Conservation (phyloP, 1,140 invertebrate species). For the Nixonia krombeini region DNA sequence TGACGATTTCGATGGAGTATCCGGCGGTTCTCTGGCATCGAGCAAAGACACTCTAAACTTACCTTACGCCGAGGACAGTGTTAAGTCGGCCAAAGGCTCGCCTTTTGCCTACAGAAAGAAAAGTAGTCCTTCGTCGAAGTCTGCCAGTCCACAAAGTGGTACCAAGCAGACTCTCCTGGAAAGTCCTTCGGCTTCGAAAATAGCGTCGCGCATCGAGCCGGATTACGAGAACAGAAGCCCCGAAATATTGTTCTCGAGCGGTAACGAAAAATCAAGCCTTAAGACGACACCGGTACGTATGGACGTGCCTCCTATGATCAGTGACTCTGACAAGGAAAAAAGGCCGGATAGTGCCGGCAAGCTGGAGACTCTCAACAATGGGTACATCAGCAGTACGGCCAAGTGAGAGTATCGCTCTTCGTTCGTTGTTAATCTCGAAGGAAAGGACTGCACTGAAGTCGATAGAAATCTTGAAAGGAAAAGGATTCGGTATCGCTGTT, state of each 20-base stretch:
- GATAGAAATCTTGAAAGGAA: too few species aligned
- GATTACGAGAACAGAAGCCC: conserved; percentile 66
- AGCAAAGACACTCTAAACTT: conserved; percentile 65
- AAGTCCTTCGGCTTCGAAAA: conserved; percentile 31
- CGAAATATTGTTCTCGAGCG: conserved; percentile 40
- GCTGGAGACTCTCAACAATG: conserved; percentile 63
- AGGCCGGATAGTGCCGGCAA: conserved; percentile 49
- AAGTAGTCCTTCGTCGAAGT: conserved; percentile 55
- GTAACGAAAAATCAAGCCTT: conserved; percentile 28
- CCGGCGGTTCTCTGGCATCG: conserved; percentile 59
- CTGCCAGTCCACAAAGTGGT: conserved; percentile 54
- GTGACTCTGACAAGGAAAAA: conserved; percentile 16
- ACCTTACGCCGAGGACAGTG: conserved; percentile 64
- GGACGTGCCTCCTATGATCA: conserved; percentile 48
- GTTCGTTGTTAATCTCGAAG: too few species aligned
- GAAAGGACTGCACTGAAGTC: too few species aligned
- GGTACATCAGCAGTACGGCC: conserved; percentile 63
- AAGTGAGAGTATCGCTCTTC: conserved; percentile 61
- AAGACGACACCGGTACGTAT: conserved; percentile 38
- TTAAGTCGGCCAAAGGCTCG: conserved; percentile 62
- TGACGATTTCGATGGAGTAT: conserved; percentile 66
- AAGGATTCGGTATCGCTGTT: too few species aligned
- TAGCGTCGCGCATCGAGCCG: conserved; percentile 34
- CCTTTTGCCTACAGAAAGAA: conserved; percentile 54
- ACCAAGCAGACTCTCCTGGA: conserved; percentile 37